phyloP scores from a whole-genome alignment of 2,888 invertebrate genomes.

The Himalopsyche tibetana region DNA sequence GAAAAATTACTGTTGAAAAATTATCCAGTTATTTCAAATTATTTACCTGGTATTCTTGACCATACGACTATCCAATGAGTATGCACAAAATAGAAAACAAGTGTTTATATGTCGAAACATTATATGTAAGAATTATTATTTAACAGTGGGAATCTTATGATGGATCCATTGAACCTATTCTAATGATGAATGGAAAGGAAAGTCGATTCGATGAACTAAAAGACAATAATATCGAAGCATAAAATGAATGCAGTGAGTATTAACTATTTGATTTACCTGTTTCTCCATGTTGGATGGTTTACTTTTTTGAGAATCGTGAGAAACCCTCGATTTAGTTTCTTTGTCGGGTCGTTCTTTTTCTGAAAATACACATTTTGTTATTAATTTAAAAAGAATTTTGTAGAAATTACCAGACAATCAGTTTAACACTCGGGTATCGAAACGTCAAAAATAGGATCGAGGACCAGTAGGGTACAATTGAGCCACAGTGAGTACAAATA shows the following conservation, averaged over 20 bases:
- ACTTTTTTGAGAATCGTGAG: slow-evolving; percentile 73
- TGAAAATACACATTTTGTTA: slow-evolving; percentile 46
- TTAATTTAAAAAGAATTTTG: slow-evolving; percentile 22
- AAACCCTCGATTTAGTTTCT: slow-evolving; percentile 71
- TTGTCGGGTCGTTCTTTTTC: slow-evolving; percentile 69
- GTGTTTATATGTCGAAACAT: not conserved
- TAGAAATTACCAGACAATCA: not conserved
- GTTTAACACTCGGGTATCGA: not conserved
- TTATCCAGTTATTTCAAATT: not conserved
- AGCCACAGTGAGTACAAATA: no score
- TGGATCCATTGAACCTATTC: no score
- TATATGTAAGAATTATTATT: no score
- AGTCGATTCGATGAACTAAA: no score
- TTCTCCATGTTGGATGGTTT: slow-evolving; percentile 84
- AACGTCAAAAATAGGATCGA: no score
- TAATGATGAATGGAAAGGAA: no score
- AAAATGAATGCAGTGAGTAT: not conserved
- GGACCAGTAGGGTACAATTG: no score
- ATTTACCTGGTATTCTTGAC: slow-evolving; percentile 64
- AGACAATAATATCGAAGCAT: no score
- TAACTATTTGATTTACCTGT: slow-evolving; percentile 79
- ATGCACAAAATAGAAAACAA: slow-evolving; percentile 51
- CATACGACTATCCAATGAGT: slow-evolving; percentile 61
- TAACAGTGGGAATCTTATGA: no score
- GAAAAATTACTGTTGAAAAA: no score